Evolutionary conservation across 2,797 vertebrate genomes (phyloP).

Genomic region (Hydrolagus colliei): DNA sequence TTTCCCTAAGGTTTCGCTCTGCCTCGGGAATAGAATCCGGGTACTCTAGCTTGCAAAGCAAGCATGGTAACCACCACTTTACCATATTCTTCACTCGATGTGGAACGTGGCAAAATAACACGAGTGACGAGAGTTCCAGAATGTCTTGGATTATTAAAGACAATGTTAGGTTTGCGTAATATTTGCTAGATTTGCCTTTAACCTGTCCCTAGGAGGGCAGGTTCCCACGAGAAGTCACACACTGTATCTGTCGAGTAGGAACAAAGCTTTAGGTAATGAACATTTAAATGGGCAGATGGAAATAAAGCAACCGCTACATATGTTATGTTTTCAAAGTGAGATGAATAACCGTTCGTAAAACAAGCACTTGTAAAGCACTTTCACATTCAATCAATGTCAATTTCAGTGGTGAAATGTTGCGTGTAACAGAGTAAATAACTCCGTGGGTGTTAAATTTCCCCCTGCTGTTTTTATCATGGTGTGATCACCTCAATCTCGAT

Average conservation of each 20-base stretch:
- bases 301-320: neutral
- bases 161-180: neutral
- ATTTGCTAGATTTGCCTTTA: conserved; percentile 4
- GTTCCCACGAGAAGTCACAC: conserved; percentile 28
- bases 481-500: neutral
- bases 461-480: neutral
- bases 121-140: neutral
- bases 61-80: too few species aligned
- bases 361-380: neutral
- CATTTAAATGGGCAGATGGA: too few species aligned
- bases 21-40: too few species aligned
- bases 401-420: neutral
- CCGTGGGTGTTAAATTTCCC: neutral
- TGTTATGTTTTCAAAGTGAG: neutral
- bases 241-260: conserved; percentile 25
- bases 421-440: neutral
- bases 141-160: neutral
- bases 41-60: too few species aligned
- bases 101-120: too few species aligned
- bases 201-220: neutral
- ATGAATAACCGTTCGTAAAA: neutral
- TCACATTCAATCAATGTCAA: too few species aligned
- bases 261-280: neutral
- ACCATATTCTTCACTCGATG: too few species aligned
- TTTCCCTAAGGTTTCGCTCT: too few species aligned